Base-by-base conservation (phyloP, 1,140 invertebrate species). In the Drosophila miranda region DNA sequence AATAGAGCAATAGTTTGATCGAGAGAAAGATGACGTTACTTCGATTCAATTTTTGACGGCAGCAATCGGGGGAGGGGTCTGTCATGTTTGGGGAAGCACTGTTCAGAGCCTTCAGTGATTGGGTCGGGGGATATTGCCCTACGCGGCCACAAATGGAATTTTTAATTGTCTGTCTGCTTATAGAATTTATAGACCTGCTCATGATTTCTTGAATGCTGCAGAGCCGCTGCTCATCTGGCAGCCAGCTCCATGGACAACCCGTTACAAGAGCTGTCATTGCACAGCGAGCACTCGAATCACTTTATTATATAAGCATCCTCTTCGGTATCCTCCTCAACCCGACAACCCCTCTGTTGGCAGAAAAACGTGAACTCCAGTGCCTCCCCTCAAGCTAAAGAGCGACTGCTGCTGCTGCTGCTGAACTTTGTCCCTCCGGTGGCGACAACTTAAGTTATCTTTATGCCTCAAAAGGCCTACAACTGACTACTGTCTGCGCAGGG, bases 371-470 rank as follows among this genome's bases (percentile, higher is more conserved):
- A 75, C 71, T 75, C 75, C 71, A 77, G 72, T 71, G 75, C 75
- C 72, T 61, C 44, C 26, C 6, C 52, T 51, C 43, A n/a, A 46
- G 28, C 4, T 11, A 11, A 38, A 38, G 34, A 13, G 34, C 34
- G 11, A 13, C 34, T 38, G 34, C 34, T 38, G 11, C 11, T 19
- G 19, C 19, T 38, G 34, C 59, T 48, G 61, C 43, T 46, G 16
- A 43, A 48, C 28, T 74, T 13, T 38, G 34, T 38, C 34, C 34
- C 44, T 59, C 71, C 64, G 53, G 70, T 59, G 71, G 75, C 71
- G 66, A 71, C 66, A 71, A 75, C 75, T 77, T 75, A 77, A 77
- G 75, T 77, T 75, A 75, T 77, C 75, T 77, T 77, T 77, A 75
- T 77, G 75, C 71, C 61, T 75, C 66, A 75, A 75, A 77, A 77